Base-by-base conservation (phyloP, 1,140 invertebrate genomes). In the Battus philenor region DNA sequence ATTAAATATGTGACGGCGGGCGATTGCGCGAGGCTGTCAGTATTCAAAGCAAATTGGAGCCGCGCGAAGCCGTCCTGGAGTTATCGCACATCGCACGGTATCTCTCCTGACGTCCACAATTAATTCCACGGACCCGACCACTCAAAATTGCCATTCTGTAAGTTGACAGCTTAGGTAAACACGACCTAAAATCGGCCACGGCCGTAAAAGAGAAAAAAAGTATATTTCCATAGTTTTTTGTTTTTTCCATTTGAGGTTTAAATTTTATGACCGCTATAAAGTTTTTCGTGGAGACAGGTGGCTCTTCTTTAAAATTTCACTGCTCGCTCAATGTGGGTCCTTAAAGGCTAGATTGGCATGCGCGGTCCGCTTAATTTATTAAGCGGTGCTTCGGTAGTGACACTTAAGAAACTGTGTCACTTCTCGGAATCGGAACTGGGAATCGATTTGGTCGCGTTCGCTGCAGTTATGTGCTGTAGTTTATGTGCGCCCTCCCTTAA, bases 161-260 rank as follows among this genome's bases (percentile, higher is more conserved):
- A 81, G 78, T 74, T 84, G 80, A 84, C 80, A 81, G 71, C 63
- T 85, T 79, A 82, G 81, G 78, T 85, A 82, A 82, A 85, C 78
- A 85, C 73, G 62, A 74, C 74, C 75, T 75, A 79, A 85, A 82
- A 85, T 81, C 69, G 69, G 60, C 59, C 70, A 65, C 61, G 64
- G 57, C 71, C 78, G 69, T 69, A 76, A 80, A 81, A 64, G 58
- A 71, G 73, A 76, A 75, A 72, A 68, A 64, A 68, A 50, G 12
- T 27, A 60, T 57, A 54, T 63, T 56, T 59, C 63, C 60, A 65
- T 65, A 59, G 61, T 63, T 78, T 79, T n/a, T 81, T 75, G 64
- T 73, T 85, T 84, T 80, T 73, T 60, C 50, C 59, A 68, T 82
- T 75, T 73, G 69, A 80, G 81, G 70, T 81, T 83, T 76, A 83